phyloP scores from a whole-genome alignment of 2,888 invertebrate species.

The Cistogaster globosa region DNA sequence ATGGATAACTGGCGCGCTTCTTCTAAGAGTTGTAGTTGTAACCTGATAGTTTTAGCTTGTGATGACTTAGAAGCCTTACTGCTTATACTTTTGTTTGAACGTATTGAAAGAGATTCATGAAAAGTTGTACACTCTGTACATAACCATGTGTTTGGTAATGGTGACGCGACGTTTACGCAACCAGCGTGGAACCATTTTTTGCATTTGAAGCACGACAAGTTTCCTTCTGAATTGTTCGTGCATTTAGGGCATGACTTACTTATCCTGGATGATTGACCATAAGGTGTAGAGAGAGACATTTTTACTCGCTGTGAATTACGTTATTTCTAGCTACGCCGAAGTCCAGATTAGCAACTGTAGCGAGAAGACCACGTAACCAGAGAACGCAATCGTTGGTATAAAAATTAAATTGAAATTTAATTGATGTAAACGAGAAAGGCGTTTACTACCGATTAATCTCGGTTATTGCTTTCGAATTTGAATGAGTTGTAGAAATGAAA shows the following conservation, averaged over 20 bases:
- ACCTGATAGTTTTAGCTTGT: not conserved
- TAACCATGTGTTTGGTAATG: constrained; percentile 5
- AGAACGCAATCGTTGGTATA: too few relatives aligned
- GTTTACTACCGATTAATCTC: too few relatives aligned
- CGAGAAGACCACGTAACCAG: not conserved
- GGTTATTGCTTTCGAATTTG: not conserved
- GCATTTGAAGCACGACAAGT: constrained; percentile 14
- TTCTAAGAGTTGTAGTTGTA: constrained; percentile 11
- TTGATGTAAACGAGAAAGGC: too few relatives aligned
- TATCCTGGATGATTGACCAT: not conserved
- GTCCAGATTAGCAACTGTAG: not conserved
- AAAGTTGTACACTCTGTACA: constrained; percentile 3
- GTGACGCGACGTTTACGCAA: constrained; percentile 1
- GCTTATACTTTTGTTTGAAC: not conserved
- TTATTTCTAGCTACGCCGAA: not conserved
- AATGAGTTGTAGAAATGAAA: too few relatives aligned
- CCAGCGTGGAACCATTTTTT: constrained; percentile 11
- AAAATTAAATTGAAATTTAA: too few relatives aligned
- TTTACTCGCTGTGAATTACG: not conserved
- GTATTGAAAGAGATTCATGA: constrained; percentile 1
- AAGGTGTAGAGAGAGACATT: too few relatives aligned
- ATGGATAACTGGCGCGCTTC: constrained; percentile 8
- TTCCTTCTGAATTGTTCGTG: not conserved
- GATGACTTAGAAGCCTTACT: constrained; percentile 6
- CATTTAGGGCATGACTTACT: constrained; percentile 18